Conservation (phyloP, 2,113 vertebrate genomes). For the Hydrochoerus hydrochaeris region DNA sequence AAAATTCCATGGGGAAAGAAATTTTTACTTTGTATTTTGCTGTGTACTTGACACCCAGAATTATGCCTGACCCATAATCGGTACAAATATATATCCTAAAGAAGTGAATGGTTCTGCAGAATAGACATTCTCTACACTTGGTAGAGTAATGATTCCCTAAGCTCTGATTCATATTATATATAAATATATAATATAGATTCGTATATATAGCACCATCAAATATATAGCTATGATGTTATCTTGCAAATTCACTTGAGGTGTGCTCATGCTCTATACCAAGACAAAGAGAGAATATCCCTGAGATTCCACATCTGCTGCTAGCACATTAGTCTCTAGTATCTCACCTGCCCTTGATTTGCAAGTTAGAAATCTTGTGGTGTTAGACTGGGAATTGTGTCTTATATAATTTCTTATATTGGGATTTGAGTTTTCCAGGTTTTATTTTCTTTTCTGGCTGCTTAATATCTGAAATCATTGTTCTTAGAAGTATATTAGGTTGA, state of each 20-base stretch:
- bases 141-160: background rate
- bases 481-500: background rate
- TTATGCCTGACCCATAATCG: background rate
- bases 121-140: background rate
- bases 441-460: constrained; percentile 30
- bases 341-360: background rate
- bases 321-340: no score
- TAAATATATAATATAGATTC: background rate
- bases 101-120: background rate
- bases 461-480: constrained; percentile 64
- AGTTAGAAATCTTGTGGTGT: background rate
- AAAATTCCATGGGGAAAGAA: background rate
- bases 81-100: background rate
- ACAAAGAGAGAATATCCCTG: background rate
- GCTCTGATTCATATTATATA: background rate
- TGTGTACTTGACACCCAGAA: background rate
- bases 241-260: background rate
- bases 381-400: background rate
- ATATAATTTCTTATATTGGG: background rate
- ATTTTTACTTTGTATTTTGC: background rate
- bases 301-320: background rate
- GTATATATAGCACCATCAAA: no score
- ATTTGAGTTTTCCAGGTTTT: background rate
- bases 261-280: background rate
- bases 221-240: background rate